phyloP scores from a whole-genome alignment of 2,113 vertebrate genomes.

The Paratilapia polleni region DNA sequence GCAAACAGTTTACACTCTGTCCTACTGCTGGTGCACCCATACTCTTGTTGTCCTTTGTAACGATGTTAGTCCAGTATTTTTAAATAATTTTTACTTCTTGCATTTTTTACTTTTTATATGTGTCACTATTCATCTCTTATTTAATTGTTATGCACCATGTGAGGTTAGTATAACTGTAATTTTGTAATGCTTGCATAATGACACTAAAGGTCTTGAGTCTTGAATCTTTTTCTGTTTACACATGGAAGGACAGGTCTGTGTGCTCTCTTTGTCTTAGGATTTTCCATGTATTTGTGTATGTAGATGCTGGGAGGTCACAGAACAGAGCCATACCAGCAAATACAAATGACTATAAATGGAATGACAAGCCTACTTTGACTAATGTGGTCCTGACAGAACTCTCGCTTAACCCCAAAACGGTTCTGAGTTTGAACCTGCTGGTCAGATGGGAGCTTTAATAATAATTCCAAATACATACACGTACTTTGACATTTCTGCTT shows the following conservation, averaged over 20 bases:
- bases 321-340: background rate
- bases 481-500: background rate
- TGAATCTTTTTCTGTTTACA: background rate
- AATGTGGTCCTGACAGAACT: background rate
- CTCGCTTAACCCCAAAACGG: background rate
- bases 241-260: background rate
- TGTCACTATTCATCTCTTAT: too few species aligned
- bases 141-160: too few species aligned
- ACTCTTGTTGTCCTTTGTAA: too few species aligned
- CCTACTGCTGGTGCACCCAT: too few species aligned
- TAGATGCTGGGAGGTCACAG: background rate
- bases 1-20: too few species aligned
- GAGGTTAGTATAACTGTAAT: background rate
- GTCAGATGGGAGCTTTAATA: slow-evolving; percentile 1
- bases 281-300: background rate
- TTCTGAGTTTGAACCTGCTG: background rate
- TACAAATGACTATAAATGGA: background rate
- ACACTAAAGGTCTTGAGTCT: background rate
- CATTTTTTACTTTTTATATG: too few species aligned
- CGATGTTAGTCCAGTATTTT: too few species aligned
- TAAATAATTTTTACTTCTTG: too few species aligned
- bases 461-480: too few species aligned
- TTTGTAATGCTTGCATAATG: background rate
- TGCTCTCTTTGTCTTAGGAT: background rate
- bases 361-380: background rate